phyloP scores from a whole-genome alignment of 2,113 vertebrate genomes.

The Atherinomorus stipes region DNA sequence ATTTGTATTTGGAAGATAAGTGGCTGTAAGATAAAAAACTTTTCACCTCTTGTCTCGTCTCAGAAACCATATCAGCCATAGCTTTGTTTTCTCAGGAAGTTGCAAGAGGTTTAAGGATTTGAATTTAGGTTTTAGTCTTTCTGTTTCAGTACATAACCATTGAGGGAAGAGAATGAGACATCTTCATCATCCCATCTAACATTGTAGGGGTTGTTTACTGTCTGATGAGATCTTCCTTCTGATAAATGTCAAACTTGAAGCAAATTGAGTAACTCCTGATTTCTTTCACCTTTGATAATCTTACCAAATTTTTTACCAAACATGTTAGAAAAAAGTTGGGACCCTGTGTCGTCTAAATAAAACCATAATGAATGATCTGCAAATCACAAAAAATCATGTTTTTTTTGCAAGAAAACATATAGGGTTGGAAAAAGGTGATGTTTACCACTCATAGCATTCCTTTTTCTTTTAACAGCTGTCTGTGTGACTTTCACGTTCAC shows the following conservation, averaged over 20 bases:
- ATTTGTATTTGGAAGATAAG: conserved; percentile 1
- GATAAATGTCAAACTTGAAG: neutral
- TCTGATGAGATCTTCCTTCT: neutral
- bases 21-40: neutral
- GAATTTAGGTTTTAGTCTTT: neutral
- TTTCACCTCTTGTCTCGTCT: conserved; percentile 14
- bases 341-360: no score
- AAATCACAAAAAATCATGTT: no score
- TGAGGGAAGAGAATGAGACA: neutral
- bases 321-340: no score
- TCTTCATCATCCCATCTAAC: no score
- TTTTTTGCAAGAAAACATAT: no score
- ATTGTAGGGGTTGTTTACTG: neutral
- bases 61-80: neutral
- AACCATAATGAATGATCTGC: no score
- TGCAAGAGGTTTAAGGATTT: conserved; percentile 25
- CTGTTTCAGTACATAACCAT: conserved; percentile 32
- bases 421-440: no score
- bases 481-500: no score
- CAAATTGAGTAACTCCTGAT: neutral
- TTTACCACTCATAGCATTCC: no score
- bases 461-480: no score
- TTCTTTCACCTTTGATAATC: neutral
- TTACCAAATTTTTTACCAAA: neutral
- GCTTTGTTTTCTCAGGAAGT: conserved; percentile 35